phyloP scores from a whole-genome alignment of 2,888 invertebrate genomes.

The Chrysopilus asiliformis region DNA sequence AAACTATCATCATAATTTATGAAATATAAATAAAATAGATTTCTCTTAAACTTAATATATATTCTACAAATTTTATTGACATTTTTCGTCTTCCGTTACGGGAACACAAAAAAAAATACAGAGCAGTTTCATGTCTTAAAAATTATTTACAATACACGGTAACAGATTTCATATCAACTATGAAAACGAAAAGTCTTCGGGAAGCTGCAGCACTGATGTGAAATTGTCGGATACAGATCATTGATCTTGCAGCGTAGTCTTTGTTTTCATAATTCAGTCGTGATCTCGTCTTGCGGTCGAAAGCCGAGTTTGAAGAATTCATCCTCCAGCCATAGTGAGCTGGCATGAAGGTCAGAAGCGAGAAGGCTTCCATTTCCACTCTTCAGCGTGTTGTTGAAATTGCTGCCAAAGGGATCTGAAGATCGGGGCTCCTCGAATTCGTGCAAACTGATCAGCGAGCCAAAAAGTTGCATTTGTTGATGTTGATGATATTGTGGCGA shows the following conservation, averaged over 20 bases:
- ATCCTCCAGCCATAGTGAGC: constrained; percentile 59
- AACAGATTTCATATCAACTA: too few relatives aligned
- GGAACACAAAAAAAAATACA: too few relatives aligned
- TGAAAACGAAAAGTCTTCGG: too few relatives aligned
- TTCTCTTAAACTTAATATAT: too few relatives aligned
- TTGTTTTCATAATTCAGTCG: constrained; percentile 58
- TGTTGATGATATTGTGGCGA: constrained; percentile 19
- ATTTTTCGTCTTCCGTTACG: too few relatives aligned
- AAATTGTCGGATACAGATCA: neutral
- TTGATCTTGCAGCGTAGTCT: neutral
- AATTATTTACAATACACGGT: too few relatives aligned
- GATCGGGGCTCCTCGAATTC: constrained; percentile 37
- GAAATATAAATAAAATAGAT: too few relatives aligned
- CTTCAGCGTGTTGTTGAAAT: constrained; percentile 34
- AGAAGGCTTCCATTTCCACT: constrained; percentile 35
- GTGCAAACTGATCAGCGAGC: constrained; percentile 34
- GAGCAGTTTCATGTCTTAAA: neutral
- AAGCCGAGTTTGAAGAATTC: constrained; percentile 73
- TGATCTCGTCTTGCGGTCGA: constrained; percentile 78
- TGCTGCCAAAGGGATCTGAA: constrained; percentile 43
- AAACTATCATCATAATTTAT: too few relatives aligned
- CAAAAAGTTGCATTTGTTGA: constrained; percentile 31
- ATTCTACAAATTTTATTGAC: too few relatives aligned
- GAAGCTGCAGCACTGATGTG: too few relatives aligned
- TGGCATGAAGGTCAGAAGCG: constrained; percentile 34